These are phyloP conservation scores for Scatophagus argus DNA, from an alignment of 2,113 vertebrate species.

Conservation along the genomic window DNA sequence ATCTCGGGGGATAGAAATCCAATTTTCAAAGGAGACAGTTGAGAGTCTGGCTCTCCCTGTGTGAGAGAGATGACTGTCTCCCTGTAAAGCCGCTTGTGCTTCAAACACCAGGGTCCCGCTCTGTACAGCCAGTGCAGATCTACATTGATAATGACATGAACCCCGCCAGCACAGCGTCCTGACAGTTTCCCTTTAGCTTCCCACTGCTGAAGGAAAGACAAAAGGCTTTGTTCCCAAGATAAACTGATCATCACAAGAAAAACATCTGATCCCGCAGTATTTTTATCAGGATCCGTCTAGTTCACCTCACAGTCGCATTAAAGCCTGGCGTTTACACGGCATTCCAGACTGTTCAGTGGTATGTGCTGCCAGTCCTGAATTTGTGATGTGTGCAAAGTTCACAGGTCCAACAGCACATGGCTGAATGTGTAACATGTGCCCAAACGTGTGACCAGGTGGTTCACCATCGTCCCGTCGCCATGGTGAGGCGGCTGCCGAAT, in stretches of 20 bases:
- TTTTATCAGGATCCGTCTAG: conserved; percentile 55
- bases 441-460: conserved; percentile 24
- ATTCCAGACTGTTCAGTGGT: background rate
- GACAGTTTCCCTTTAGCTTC: conserved; percentile 38
- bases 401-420: conserved; percentile 7
- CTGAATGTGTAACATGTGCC: conserved; percentile 24
- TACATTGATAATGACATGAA: conserved; percentile 68
- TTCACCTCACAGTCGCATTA: conserved; percentile 49
- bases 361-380: conserved; percentile 3
- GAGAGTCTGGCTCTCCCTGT: conserved; percentile 76
- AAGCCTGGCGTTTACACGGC: conserved; percentile 11
- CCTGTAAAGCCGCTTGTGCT: conserved; percentile 66
- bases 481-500: conserved; percentile 14
- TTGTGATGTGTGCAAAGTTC: background rate
- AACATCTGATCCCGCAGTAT: conserved; percentile 63
- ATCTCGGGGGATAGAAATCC: conserved; percentile 82
- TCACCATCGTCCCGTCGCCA: conserved; percentile 9
- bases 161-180: conserved; percentile 27
- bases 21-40: conserved; percentile 82
- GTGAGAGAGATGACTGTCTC: conserved; percentile 75
- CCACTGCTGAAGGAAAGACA: conserved; percentile 50
- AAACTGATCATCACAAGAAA: conserved; percentile 55
- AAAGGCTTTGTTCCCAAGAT: conserved; percentile 63
- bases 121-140: conserved; percentile 51
- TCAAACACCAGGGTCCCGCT: conserved; percentile 60